Percentiles rank a stretch among this genome's conserved stretches.
These are phyloP conservation scores for Belgica antarctica DNA, from an alignment of 2,888 invertebrate species.

Conservation along the genomic window DNA sequence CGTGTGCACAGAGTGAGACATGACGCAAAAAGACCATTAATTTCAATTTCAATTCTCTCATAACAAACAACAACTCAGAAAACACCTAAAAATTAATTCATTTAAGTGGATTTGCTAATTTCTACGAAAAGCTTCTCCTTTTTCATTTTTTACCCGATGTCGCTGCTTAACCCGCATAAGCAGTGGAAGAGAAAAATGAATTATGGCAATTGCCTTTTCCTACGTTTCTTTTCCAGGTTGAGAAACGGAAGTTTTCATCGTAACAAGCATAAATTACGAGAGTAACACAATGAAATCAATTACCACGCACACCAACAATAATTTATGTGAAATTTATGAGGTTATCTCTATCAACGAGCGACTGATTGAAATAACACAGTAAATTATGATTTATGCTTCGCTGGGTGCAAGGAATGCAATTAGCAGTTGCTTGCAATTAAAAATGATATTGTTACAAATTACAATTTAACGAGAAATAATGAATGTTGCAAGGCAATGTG, in stretches of 20 bases:
- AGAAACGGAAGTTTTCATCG: neutral
- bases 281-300: constrained; percentile 37
- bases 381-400: no score
- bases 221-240: neutral
- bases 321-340: no score
- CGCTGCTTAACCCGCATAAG: neutral
- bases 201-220: neutral
- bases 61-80: constrained; percentile 22
- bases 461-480: no score
- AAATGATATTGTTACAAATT: no score
- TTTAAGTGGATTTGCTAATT: constrained; percentile 37
- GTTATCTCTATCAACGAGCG: no score
- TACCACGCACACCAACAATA: constrained; percentile 16
- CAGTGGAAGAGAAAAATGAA: neutral
- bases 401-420: no score
- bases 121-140: neutral
- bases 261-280: constrained; percentile 34
- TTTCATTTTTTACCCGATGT: neutral
- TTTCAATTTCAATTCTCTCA: constrained; percentile 31
- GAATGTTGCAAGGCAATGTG: no score
- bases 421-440: no score
- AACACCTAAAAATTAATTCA: constrained; percentile 38
- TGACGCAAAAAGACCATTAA: constrained; percentile 9
- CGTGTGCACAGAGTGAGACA: neutral
- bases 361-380: no score